A percentile compares a stretch with the other conserved stretches of the same genome.
Conservation (phyloP, 1,140 invertebrate genomes). For the Bombyx mandarina region DNA sequence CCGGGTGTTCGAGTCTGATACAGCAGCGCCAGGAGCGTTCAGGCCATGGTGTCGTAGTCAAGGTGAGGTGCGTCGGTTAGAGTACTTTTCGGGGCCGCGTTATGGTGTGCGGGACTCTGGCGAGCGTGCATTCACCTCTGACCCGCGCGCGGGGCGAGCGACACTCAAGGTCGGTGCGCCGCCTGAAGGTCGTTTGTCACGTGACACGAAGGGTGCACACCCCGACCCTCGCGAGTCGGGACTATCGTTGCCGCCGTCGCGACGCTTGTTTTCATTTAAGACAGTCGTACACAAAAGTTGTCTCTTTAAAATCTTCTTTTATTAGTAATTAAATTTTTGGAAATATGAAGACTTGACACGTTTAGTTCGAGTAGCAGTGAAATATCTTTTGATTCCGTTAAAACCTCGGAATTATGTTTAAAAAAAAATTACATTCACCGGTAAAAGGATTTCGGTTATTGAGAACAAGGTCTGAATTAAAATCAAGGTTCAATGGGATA, state of each 20-base stretch:
- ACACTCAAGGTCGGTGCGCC: constrained; percentile 66
- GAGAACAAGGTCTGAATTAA: constrained; percentile 4
- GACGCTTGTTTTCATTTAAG: constrained; percentile 28
- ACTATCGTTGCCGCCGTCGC: constrained; percentile 16
- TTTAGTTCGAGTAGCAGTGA: too few relatives aligned
- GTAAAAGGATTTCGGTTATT: neutral
- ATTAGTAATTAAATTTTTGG: neutral
- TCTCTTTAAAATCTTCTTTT: constrained; percentile 5
- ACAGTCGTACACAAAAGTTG: constrained; percentile 30
- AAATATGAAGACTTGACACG: too few relatives aligned
- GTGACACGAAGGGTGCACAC: constrained; percentile 58
- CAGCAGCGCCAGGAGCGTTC: constrained; percentile 28
- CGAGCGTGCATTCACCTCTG: constrained; percentile 66
- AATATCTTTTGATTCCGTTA: too few relatives aligned
- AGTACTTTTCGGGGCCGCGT: constrained; percentile 18
- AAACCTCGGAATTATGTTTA: too few relatives aligned
- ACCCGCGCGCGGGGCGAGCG: constrained; percentile 62
- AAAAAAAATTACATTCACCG: neutral
- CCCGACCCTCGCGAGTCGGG: constrained; percentile 28
- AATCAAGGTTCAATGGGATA: constrained; percentile 1
- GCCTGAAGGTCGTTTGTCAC: constrained; percentile 65
- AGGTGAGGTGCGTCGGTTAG: constrained; percentile 47
- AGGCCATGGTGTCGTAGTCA: constrained; percentile 36
- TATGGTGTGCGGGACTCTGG: constrained; percentile 31
- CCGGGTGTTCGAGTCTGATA: constrained; percentile 42